These are phyloP conservation scores for Euura saliciscinereae DNA, from an alignment of 1,140 invertebrate species.

Conservation along the genomic window DNA sequence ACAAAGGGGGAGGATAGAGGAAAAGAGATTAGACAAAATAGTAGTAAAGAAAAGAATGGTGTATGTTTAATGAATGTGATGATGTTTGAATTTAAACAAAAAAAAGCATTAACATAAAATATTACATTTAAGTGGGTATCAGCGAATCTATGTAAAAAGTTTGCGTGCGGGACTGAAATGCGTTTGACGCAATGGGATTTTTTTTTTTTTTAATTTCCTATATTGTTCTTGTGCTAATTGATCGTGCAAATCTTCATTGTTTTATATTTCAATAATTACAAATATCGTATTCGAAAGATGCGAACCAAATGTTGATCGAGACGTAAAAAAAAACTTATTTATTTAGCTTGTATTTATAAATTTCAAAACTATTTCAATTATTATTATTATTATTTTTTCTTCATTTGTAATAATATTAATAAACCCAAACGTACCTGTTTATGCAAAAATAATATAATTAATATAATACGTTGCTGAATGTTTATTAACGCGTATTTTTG, in stretches of 20 bases:
- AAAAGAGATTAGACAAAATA: no score
- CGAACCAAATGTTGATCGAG: neutral
- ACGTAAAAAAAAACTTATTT: neutral
- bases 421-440: neutral
- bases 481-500: no score
- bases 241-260: neutral
- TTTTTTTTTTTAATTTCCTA: neutral
- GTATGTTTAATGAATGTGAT: neutral
- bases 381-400: neutral
- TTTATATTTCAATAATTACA: no score
- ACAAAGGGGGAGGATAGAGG: no score
- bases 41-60: neutral
- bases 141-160: neutral
- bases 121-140: neutral
- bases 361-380: neutral
- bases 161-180: neutral
- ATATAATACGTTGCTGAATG: no score
- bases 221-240: neutral
- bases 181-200: neutral
- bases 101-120: neutral
- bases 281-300: neutral
- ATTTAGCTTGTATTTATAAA: neutral
- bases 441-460: neutral
- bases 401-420: no score
- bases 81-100: neutral